A percentile compares a stretch with the other conserved stretches of the same genome.
phyloP scores from a whole-genome alignment of 2,113 vertebrate genomes.

The Tretioscincus oriximinensis region DNA sequence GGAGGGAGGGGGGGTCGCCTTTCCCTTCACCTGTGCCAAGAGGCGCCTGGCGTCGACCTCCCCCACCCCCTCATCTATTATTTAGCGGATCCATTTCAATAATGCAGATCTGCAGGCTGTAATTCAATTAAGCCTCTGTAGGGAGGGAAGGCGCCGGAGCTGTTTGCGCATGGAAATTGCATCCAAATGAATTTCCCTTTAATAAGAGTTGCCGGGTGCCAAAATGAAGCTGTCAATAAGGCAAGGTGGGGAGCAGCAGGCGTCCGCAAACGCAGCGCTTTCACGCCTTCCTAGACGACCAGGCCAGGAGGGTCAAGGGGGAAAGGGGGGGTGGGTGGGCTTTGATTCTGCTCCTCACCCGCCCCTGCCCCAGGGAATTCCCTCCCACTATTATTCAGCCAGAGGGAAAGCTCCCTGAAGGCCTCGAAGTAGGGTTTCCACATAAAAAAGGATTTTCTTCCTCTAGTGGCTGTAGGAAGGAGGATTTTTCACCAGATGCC shows the following conservation, averaged over 20 bases:
- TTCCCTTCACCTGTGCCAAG: background rate
- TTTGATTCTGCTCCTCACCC: background rate
- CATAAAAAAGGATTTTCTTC: no score
- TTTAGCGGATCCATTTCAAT: slow-evolving; percentile 55
- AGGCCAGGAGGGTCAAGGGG: background rate
- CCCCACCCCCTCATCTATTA: slow-evolving; percentile 51
- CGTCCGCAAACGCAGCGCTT: background rate
- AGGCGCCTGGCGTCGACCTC: background rate
- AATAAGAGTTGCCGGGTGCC: slow-evolving; percentile 53
- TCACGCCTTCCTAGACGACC: background rate
- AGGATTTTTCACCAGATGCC: no score
- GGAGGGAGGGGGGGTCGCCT: background rate
- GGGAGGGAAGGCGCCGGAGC: background rate
- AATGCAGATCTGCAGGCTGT: slow-evolving; percentile 27
- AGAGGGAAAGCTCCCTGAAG: no score
- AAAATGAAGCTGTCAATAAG: slow-evolving; percentile 50
- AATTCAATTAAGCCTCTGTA: slow-evolving; percentile 54
- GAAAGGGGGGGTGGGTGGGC: background rate
- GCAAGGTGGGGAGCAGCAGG: background rate
- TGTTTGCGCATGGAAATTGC: slow-evolving; percentile 57
- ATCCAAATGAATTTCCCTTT: slow-evolving; percentile 68
- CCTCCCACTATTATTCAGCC: no score
- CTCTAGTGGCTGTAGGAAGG: no score
- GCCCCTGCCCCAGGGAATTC: background rate
- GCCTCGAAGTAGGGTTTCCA: no score